phyloP scores from a whole-genome alignment of 1,140 invertebrate species.

The Paraescarpia echinospica region DNA sequence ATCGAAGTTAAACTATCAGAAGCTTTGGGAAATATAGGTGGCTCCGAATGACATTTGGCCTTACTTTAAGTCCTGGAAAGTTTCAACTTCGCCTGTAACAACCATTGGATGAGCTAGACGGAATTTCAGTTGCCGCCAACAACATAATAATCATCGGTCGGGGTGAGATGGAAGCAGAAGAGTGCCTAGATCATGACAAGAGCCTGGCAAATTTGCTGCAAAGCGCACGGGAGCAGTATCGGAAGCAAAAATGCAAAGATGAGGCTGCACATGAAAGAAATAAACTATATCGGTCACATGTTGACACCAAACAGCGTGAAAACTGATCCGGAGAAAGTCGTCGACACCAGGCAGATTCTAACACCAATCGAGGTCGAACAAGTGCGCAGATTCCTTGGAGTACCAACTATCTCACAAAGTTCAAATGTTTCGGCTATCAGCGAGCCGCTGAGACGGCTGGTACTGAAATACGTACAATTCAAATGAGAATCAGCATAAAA shows the following conservation, averaged over 20 bases:
- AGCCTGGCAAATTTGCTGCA: background rate
- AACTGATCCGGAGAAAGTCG: background rate
- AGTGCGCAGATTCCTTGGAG: background rate
- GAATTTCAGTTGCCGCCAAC: background rate
- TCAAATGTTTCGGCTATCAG: background rate
- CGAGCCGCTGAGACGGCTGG: background rate
- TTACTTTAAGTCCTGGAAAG: background rate
- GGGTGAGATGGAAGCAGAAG: background rate
- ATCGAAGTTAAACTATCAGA: too few relatives aligned
- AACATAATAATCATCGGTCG: background rate
- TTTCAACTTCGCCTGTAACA: background rate
- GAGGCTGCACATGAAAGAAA: background rate
- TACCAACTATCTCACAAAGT: background rate
- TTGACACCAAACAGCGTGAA: background rate
- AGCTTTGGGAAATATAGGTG: background rate
- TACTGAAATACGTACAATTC: background rate
- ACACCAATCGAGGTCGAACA: background rate
- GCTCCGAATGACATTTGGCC: background rate
- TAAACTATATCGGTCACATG: background rate
- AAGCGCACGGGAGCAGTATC: background rate
- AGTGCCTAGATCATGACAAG: background rate
- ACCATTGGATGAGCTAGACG: background rate
- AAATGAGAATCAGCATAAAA: background rate
- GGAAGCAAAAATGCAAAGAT: background rate
- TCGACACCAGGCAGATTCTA: background rate